A percentile compares a stretch with the other conserved stretches of the same genome.
Conservation (phyloP, 2,888 invertebrate species). For the Drosophila fulvimacula region DNA sequence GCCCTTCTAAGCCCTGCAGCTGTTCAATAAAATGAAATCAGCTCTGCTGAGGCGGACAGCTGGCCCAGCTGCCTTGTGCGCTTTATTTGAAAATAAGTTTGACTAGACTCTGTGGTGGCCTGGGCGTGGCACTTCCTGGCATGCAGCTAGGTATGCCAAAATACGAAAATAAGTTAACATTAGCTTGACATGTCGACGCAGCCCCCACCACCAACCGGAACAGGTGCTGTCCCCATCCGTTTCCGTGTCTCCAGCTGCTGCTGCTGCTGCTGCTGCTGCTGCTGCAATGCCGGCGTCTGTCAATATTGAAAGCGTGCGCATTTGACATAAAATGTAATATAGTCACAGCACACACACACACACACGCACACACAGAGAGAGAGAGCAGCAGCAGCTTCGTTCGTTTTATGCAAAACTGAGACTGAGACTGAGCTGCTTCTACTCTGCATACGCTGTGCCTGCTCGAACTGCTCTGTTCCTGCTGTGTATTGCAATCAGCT, state of each 20-base stretch:
- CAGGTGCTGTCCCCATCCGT: constrained; percentile 59
- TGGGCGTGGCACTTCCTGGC: constrained; percentile 46
- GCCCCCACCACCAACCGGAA: constrained; percentile 28
- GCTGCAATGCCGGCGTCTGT: constrained; percentile 58
- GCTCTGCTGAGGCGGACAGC: constrained; percentile 15
- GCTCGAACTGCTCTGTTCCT: too few relatives aligned
- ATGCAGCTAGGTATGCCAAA: constrained; percentile 45
- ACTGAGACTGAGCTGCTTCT: constrained; percentile 17
- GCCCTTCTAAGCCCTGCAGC: constrained; percentile 48
- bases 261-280: constrained; percentile 23
- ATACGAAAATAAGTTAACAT: constrained; percentile 74
- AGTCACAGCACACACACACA: constrained; percentile 53
- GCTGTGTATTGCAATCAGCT: constrained; percentile 1
- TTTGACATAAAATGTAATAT: constrained; percentile 82
- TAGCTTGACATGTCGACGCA: constrained; percentile 63
- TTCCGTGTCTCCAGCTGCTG: constrained; percentile 22
- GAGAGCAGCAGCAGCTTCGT: constrained; percentile 24
- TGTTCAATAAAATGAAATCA: constrained; percentile 13
- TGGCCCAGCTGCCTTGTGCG: constrained; percentile 31
- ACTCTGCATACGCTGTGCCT: neutral
- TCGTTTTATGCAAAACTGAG: constrained; percentile 53
- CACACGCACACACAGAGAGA: constrained; percentile 14
- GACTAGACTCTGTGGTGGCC: neutral
- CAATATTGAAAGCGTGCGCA: constrained; percentile 79
- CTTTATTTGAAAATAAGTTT: constrained; percentile 55